Evolutionary conservation across 2,888 invertebrate species (phyloP).

Genomic region (Eupithecia pulchellata): DNA sequence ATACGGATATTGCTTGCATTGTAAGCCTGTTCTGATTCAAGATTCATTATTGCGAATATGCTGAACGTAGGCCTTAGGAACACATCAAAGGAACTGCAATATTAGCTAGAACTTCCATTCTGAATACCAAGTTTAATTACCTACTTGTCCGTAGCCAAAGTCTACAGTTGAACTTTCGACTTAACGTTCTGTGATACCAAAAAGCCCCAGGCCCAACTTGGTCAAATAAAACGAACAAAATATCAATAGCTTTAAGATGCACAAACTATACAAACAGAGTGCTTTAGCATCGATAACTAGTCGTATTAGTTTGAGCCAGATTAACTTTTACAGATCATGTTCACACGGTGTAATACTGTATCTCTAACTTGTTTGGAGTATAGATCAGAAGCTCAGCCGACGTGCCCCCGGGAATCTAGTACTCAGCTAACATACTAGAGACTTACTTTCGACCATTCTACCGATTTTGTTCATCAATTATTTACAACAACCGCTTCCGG

Average conservation of each 20-base stretch:
- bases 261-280: background rate
- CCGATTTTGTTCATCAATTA: conserved; percentile 39
- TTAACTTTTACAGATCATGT: background rate
- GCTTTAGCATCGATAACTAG: background rate
- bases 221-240: background rate
- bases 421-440: conserved; percentile 32
- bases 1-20: background rate
- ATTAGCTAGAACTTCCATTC: no score
- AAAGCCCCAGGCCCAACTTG: background rate
- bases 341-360: conserved; percentile 23
- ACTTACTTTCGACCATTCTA: conserved; percentile 40
- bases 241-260: background rate
- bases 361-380: conserved; percentile 7
- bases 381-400: conserved; percentile 19
- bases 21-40: background rate
- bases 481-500: conserved; percentile 32
- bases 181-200: background rate
- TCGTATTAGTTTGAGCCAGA: conserved; percentile 6
- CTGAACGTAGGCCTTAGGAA: no score
- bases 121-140: no score
- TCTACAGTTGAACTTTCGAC: background rate
- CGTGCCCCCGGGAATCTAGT: conserved; percentile 27
- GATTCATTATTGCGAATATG: background rate
- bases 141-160: no score
- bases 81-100: no score